A percentile compares a stretch with the other conserved stretches of the same genome.
Evolutionary conservation across 37 sponge, comb jelly and placozoan genomes (phyloP).

Genomic region (Eunapius fragilis): DNA sequence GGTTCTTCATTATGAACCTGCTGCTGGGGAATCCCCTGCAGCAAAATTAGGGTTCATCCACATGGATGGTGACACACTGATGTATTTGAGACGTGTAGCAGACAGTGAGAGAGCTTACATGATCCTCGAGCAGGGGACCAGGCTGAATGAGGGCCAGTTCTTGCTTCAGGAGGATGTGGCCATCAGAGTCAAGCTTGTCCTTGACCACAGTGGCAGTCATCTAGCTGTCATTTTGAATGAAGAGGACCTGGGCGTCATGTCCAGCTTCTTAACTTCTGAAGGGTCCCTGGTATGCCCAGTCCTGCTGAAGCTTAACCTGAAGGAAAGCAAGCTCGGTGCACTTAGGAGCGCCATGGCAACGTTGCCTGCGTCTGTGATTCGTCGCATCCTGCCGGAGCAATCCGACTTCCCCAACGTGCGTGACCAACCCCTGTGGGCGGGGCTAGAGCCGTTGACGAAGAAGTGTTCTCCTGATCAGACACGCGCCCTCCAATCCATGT

Average conservation of each 20-base stretch:
- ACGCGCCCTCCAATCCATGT: conserved; percentile 15
- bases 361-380: too few species aligned
- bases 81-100: too few species aligned
- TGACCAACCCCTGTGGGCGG: background rate
- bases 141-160: background rate
- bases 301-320: too few species aligned
- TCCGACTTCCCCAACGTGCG: background rate
- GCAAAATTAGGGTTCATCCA: too few species aligned
- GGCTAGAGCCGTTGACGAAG: background rate
- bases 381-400: too few species aligned
- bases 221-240: too few species aligned
- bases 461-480: background rate
- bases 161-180: background rate
- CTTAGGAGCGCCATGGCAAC: too few species aligned
- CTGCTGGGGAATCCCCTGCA: background rate
- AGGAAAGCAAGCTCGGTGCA: too few species aligned
- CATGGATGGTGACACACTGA: too few species aligned
- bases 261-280: too few species aligned
- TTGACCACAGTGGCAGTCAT: background rate
- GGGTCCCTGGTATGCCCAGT: too few species aligned
- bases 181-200: background rate
- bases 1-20: background rate
- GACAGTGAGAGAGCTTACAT: background rate
- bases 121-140: background rate
- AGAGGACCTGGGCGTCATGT: too few species aligned